A percentile compares a stretch with the other conserved stretches of the same genome.
Conservation (phyloP, 2,888 invertebrate species). For the Xylota segnis region DNA sequence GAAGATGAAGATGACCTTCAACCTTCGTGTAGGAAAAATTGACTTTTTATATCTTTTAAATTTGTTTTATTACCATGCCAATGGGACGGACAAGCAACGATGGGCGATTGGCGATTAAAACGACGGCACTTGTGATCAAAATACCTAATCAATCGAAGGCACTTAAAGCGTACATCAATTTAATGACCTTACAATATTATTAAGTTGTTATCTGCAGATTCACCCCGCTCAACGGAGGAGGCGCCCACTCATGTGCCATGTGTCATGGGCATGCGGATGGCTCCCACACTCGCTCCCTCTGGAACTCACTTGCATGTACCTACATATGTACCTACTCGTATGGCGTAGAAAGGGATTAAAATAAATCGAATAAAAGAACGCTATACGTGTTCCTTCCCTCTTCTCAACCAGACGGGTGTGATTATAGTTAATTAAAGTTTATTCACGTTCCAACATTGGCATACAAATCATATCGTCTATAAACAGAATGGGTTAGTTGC, state of each 20-base stretch:
- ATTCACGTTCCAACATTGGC: neutral
- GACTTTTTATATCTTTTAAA: too few relatives aligned
- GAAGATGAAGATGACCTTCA: too few relatives aligned
- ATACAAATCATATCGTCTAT: neutral
- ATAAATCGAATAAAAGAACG: constrained; percentile 27
- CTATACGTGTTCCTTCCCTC: neutral
- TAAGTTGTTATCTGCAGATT: constrained; percentile 41
- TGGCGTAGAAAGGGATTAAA: constrained; percentile 16
- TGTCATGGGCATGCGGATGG: neutral
- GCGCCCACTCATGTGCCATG: neutral
- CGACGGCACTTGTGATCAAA: constrained; percentile 17
- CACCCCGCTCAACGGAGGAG: neutral
- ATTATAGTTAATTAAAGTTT: constrained; percentile 6
- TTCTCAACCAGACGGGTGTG: neutral
- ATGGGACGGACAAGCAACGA: too few relatives aligned
- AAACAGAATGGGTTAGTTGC: neutral
- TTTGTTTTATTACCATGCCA: too few relatives aligned
- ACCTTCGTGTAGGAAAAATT: too few relatives aligned
- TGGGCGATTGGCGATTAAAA: too few relatives aligned
- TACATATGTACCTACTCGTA: neutral
- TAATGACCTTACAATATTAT: constrained; percentile 32
- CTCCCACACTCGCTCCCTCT: constrained; percentile 2
- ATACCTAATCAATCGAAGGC: neutral
- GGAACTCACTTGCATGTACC: neutral
- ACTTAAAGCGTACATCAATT: constrained; percentile 5